Percentiles rank a stretch among this genome's conserved stretches.
These are phyloP conservation scores for Diplodus puntazzo DNA, from an alignment of 2,797 vertebrate genomes.

Conservation along the genomic window DNA sequence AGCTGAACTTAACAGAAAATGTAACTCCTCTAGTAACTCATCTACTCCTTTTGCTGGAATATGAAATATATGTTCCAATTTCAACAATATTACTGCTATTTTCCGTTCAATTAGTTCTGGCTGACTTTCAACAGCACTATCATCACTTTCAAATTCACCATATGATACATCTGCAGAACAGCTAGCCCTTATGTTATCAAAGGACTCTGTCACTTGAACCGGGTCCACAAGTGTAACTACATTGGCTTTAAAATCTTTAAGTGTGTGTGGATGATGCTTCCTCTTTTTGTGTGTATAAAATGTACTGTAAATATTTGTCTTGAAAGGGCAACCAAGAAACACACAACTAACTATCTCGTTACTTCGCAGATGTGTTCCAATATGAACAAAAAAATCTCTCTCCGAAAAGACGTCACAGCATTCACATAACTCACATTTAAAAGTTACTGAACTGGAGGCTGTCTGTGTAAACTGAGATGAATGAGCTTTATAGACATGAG, in stretches of 20 bases:
- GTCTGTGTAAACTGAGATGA: slow-evolving; percentile 25
- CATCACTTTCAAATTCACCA: slow-evolving; percentile 24
- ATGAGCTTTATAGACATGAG: slow-evolving; percentile 26
- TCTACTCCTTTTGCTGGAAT: slow-evolving; percentile 27
- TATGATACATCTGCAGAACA: slow-evolving; percentile 26
- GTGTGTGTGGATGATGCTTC: slow-evolving; percentile 40
- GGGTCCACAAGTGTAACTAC: slow-evolving; percentile 17
- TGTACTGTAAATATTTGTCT: slow-evolving; percentile 42
- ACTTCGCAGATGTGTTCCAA: slow-evolving; percentile 26
- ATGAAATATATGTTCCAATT: slow-evolving; percentile 52
- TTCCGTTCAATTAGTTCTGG: slow-evolving; percentile 27
- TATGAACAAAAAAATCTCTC: slow-evolving; percentile 33
- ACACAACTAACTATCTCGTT: slow-evolving; percentile 37
- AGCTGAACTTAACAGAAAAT: slow-evolving; percentile 36
- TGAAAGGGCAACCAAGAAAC: slow-evolving; percentile 41
- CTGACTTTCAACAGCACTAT: slow-evolving; percentile 17
- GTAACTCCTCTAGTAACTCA: slow-evolving; percentile 42
- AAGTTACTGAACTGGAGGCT: slow-evolving; percentile 29
- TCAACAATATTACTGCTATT: slow-evolving; percentile 39
- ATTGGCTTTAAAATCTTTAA: slow-evolving; percentile 39
- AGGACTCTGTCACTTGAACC: neutral
- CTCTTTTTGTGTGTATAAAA: slow-evolving; percentile 49
- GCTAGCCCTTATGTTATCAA: slow-evolving; percentile 7
- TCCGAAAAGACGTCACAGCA: slow-evolving; percentile 25
- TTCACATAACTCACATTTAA: slow-evolving; percentile 28